A percentile compares a stretch with the other conserved stretches of the same genome.
phyloP scores from a whole-genome alignment of 2,888 invertebrate species.

The Caenorhabditis plicata region DNA sequence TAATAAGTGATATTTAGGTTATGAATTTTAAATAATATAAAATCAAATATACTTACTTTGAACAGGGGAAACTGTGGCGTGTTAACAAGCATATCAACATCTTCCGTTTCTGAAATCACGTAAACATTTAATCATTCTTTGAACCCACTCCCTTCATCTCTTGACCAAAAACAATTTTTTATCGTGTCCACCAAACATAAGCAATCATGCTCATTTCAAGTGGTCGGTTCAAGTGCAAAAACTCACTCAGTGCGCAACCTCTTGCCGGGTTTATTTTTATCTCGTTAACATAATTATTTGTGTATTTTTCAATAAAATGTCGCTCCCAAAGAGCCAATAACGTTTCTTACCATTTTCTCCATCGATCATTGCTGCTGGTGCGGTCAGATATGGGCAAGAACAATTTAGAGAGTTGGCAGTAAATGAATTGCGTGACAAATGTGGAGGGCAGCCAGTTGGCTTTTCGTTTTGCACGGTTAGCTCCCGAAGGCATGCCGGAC shows the following conservation, averaged over 20 bases:
- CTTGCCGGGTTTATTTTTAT: too few relatives aligned
- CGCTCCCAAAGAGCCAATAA: too few relatives aligned
- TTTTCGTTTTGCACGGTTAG: constrained; percentile 50
- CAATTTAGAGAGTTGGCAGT: constrained; percentile 46
- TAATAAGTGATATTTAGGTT: too few relatives aligned
- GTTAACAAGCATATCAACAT: constrained; percentile 35
- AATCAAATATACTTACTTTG: constrained; percentile 26
- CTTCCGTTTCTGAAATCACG: constrained; percentile 24
- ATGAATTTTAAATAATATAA: constrained; percentile 1
- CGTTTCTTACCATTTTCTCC: constrained; percentile 23
- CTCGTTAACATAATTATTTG: not conserved
- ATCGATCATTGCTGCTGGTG: constrained; percentile 16
- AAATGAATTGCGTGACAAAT: constrained; percentile 46
- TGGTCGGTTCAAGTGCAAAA: not conserved
- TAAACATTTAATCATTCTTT: not conserved
- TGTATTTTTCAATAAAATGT: not conserved
- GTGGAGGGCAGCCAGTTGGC: constrained; percentile 53
- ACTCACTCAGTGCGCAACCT: constrained; percentile 2
- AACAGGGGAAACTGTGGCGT: constrained; percentile 34
- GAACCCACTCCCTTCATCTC: not conserved
- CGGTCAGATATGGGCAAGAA: constrained; percentile 46
- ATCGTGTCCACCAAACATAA: not conserved
- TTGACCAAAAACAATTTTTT: not conserved
- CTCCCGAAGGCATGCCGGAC: constrained; percentile 49
- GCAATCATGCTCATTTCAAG: not conserved